These are phyloP conservation scores for Otocyon megalotis DNA, from an alignment of 2,113 vertebrate species.

Conservation along the genomic window DNA sequence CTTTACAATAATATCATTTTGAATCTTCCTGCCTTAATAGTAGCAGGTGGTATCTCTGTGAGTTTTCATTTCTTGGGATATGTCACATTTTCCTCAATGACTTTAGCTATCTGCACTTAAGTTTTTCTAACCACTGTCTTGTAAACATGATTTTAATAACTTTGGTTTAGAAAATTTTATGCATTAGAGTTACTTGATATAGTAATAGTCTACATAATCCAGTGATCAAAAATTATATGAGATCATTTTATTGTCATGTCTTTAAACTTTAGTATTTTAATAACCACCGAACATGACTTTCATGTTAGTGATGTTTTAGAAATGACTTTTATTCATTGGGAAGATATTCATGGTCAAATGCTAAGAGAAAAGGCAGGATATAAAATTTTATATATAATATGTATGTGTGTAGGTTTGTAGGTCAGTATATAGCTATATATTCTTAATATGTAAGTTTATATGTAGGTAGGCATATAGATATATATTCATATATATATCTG, in stretches of 20 bases:
- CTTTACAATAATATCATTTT: not conserved
- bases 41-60: not conserved
- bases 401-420: not conserved
- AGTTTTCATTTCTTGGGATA: not conserved
- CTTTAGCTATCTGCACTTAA: slow-evolving; percentile 2
- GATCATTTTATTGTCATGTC: not conserved
- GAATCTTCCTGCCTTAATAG: not conserved
- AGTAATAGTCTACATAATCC: not conserved
- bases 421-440: not conserved
- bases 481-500: not conserved
- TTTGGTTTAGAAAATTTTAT: not conserved
- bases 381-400: slow-evolving; percentile 30
- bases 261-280: slow-evolving; percentile 48
- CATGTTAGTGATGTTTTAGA: not conserved
- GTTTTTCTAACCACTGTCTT: not conserved
- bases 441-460: not conserved
- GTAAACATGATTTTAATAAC: not conserved
- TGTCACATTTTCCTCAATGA: not conserved
- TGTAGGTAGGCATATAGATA: not conserved
- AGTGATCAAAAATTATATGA: slow-evolving; percentile 7
- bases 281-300: not conserved
- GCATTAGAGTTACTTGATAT: not conserved
- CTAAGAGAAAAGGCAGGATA: slow-evolving; percentile 24
- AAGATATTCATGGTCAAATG: not conserved
- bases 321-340: slow-evolving; percentile 23